Conservation (phyloP, 2,797 vertebrate species). For the Alectoris magna region DNA sequence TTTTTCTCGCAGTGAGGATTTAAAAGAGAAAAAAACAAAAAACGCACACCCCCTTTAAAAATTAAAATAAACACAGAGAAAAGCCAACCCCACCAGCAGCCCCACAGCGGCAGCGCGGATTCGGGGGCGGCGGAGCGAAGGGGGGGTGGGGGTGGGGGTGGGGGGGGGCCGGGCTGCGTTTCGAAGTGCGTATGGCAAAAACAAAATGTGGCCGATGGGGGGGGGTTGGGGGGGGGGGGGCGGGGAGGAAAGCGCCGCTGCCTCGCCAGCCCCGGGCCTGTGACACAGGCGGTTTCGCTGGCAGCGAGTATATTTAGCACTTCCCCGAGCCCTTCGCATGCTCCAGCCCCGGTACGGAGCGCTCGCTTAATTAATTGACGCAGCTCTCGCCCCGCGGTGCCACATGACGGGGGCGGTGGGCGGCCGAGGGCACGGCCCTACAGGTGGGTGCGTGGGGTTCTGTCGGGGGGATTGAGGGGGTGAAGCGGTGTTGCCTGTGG, state of each 20-base stretch:
- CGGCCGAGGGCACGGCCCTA: background rate
- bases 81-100: too few relatives aligned
- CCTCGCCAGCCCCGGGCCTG: background rate
- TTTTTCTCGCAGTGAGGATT: background rate
- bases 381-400: background rate
- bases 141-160: background rate
- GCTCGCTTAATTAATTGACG: background rate
- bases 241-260: background rate
- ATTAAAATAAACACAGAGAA: too few relatives aligned
- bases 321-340: background rate
- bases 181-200: slow-evolving; percentile 16
- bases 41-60: too few relatives aligned
- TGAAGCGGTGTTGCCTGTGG: too few relatives aligned
- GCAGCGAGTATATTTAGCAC: background rate
- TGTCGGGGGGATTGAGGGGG: too few relatives aligned
- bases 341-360: background rate
- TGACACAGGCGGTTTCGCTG: slow-evolving; percentile 6
- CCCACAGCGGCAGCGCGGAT: too few relatives aligned
- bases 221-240: background rate
- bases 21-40: too few relatives aligned
- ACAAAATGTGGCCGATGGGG: background rate
- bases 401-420: background rate
- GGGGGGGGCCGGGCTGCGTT: background rate
- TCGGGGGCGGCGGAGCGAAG: too few relatives aligned
- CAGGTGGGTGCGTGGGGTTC: slow-evolving; percentile 5